A percentile compares a stretch with the other conserved stretches of the same genome.
Evolutionary conservation across 2,113 vertebrate species (phyloP).

Genomic region (Urocitellus parryii): DNA sequence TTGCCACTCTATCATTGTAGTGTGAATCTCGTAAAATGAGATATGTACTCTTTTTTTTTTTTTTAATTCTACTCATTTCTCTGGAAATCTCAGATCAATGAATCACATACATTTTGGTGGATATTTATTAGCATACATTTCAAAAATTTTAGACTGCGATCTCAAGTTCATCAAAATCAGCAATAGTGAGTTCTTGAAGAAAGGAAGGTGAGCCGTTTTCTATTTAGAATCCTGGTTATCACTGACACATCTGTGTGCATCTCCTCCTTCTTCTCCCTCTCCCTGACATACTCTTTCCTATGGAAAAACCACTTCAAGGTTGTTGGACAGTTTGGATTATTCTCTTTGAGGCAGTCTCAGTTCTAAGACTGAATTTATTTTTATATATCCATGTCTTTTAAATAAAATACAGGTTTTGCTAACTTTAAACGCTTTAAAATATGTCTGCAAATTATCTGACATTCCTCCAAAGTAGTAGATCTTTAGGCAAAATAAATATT

Average conservation of each 20-base stretch:
- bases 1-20: background rate
- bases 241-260: rapidly evolving
- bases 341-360: background rate
- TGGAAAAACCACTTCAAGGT: background rate
- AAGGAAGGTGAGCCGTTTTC: background rate
- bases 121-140: background rate
- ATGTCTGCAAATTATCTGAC: background rate
- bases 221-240: background rate
- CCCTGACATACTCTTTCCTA: background rate
- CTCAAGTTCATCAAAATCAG: background rate
- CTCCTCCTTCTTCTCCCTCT: background rate
- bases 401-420: background rate
- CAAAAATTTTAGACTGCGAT: background rate
- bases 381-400: background rate
- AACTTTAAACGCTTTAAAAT: background rate
- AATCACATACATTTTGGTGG: background rate
- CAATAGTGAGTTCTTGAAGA: background rate
- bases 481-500: background rate
- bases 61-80: background rate
- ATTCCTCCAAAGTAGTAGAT: background rate
- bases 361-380: background rate
- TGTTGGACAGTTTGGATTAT: background rate
- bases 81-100: background rate
- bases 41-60: background rate
- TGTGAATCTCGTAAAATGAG: background rate